Percentiles rank a stretch among this genome's conserved stretches.
phyloP scores from a whole-genome alignment of 2,888 invertebrate species.

The Melanchra persicariae region DNA sequence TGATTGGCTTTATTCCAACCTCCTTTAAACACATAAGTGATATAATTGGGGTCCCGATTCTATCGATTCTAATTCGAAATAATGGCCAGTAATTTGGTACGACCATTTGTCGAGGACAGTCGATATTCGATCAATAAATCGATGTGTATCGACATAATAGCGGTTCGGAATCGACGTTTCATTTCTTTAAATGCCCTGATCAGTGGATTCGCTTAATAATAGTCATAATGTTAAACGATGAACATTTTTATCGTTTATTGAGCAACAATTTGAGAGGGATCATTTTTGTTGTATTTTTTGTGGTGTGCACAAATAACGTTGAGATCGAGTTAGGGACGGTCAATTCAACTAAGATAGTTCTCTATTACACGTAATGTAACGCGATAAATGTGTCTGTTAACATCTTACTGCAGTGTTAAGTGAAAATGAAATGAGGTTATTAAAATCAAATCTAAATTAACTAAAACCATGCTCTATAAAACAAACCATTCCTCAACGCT shows the following conservation, averaged over 20 bases:
- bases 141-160: constrained; percentile 89
- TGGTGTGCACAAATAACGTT: constrained; percentile 47
- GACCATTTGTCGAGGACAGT: constrained; percentile 90
- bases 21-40: constrained; percentile 91
- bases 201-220: constrained; percentile 89
- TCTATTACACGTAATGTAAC: neutral
- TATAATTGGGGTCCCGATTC: constrained; percentile 90
- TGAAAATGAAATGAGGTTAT: neutral
- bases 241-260: constrained; percentile 80
- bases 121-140: constrained; percentile 91
- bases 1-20: constrained; percentile 85
- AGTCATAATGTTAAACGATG: constrained; percentile 87
- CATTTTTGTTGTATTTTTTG: constrained; percentile 61
- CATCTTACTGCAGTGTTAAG: no score
- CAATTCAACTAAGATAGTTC: constrained; percentile 7
- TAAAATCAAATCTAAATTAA: neutral
- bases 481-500: neutral
- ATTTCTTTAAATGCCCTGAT: constrained; percentile 90
- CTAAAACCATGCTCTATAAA: neutral
- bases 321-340: constrained; percentile 24
- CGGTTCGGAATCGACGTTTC: constrained; percentile 88
- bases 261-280: constrained; percentile 71
- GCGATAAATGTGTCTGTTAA: neutral
- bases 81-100: constrained; percentile 89
- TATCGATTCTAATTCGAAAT: constrained; percentile 90